phyloP scores from a whole-genome alignment of 2,888 invertebrate species.

The Apoda limacodes region DNA sequence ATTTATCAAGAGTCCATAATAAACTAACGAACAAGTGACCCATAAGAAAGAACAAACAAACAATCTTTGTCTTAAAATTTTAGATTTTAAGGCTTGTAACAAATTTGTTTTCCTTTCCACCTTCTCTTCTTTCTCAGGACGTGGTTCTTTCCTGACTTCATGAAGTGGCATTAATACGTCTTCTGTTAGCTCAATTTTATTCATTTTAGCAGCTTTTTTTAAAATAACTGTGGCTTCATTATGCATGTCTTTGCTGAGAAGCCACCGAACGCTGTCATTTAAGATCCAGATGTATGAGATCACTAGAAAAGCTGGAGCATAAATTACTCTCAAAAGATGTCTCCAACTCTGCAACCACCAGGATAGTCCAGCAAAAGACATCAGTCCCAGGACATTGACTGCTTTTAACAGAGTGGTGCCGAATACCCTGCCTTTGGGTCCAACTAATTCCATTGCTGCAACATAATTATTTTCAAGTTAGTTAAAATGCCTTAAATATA shows the following conservation, averaged over 20 bases:
- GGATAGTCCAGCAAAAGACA: slow-evolving; percentile 74
- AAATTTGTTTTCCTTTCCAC: slow-evolving; percentile 33
- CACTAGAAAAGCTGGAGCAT: slow-evolving; percentile 76
- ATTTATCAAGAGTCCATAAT: slow-evolving; percentile 83
- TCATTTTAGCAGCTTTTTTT: slow-evolving; percentile 74
- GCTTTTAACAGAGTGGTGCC: slow-evolving; percentile 79
- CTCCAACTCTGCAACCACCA: slow-evolving; percentile 80
- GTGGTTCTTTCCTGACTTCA: slow-evolving; percentile 21
- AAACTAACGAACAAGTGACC: slow-evolving; percentile 84
- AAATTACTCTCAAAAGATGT: slow-evolving; percentile 73
- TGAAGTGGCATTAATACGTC: slow-evolving; percentile 43
- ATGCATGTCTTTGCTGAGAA: slow-evolving; percentile 75
- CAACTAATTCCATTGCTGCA: slow-evolving; percentile 82
- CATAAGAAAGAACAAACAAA: slow-evolving; percentile 79
- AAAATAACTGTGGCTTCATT: slow-evolving; percentile 74
- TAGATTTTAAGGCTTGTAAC: slow-evolving; percentile 61
- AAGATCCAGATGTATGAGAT: slow-evolving; percentile 77
- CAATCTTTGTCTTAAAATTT: slow-evolving; percentile 66
- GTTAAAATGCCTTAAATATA: slow-evolving; percentile 7
- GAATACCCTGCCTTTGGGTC: slow-evolving; percentile 79
- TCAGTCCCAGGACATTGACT: slow-evolving; percentile 79
- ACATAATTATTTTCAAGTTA: no score
- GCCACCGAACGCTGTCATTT: slow-evolving; percentile 83
- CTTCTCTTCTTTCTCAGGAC: slow-evolving; percentile 11
- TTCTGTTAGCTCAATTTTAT: slow-evolving; percentile 61